Percentiles rank a stretch among this genome's conserved stretches.
Evolutionary conservation across 1,140 invertebrate genomes (phyloP).

Genomic region (Hestina assimilis): DNA sequence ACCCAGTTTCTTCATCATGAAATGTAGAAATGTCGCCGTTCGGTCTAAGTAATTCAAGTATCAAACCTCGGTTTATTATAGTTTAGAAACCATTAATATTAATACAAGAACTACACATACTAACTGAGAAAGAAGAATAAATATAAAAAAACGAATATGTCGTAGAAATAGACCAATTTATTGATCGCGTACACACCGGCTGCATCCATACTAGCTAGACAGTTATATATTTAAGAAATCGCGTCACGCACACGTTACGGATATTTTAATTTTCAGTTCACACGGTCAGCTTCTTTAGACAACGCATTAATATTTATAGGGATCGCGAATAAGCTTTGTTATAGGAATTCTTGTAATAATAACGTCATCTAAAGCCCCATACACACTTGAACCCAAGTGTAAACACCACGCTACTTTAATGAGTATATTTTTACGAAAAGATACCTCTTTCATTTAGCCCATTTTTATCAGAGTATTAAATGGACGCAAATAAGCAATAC

Average conservation of each 20-base stretch:
- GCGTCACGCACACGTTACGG: conserved; percentile 49
- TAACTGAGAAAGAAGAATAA: not conserved
- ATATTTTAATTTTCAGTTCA: conserved; percentile 70
- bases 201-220: conserved; percentile 15
- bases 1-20: no score
- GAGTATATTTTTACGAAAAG: no score
- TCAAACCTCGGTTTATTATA: no score
- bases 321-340: conserved; percentile 24
- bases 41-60: no score
- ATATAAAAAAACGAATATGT: not conserved
- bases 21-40: no score
- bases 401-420: no score
- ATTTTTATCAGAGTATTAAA: no score
- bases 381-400: no score
- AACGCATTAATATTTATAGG: conserved; percentile 56
- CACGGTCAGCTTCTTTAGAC: conserved; percentile 53
- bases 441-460: no score
- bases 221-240: conserved; percentile 35
- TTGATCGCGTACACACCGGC: not conserved
- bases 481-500: no score
- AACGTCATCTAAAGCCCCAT: conserved; percentile 18
- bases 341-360: conserved; percentile 25
- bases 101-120: no score
- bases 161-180: conserved; percentile 6
- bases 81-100: no score